A percentile compares a stretch with the other conserved stretches of the same genome.
Evolutionary conservation across 2,113 vertebrate species (phyloP).

Genomic region (Nibea coibor): DNA sequence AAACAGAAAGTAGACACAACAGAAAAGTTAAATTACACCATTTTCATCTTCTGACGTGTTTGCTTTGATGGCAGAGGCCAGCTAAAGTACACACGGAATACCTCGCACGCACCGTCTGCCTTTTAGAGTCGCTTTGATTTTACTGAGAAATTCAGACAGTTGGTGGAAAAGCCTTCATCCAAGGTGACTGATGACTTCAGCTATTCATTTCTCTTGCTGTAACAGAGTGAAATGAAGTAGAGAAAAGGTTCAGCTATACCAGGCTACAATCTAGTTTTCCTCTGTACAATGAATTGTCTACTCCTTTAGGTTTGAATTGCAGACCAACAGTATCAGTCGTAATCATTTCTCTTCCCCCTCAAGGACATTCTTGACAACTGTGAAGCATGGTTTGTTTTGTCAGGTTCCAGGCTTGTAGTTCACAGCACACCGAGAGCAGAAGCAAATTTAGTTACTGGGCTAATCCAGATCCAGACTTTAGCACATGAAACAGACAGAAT

Average conservation of each 20-base stretch:
- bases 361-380: not conserved
- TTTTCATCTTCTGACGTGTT: not conserved
- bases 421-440: not conserved
- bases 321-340: not conserved
- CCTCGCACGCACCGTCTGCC: not conserved
- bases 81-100: not conserved
- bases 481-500: not conserved
- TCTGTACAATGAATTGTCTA: not conserved
- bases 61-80: not conserved
- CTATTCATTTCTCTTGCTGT: not conserved
- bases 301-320: not conserved
- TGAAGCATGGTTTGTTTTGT: not conserved
- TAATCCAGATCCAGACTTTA: not conserved
- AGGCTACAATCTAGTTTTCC: not conserved
- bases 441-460: not conserved
- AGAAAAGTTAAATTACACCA: not conserved
- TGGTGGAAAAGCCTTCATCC: not conserved
- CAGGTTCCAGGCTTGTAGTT: not conserved
- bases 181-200: not conserved
- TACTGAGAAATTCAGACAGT: not conserved
- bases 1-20: not conserved
- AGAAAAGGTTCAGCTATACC: not conserved
- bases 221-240: not conserved
- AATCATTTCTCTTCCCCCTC: not conserved
- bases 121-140: not conserved